phyloP scores from a whole-genome alignment of 1,140 invertebrate genomes.

The Linepithema humile region DNA sequence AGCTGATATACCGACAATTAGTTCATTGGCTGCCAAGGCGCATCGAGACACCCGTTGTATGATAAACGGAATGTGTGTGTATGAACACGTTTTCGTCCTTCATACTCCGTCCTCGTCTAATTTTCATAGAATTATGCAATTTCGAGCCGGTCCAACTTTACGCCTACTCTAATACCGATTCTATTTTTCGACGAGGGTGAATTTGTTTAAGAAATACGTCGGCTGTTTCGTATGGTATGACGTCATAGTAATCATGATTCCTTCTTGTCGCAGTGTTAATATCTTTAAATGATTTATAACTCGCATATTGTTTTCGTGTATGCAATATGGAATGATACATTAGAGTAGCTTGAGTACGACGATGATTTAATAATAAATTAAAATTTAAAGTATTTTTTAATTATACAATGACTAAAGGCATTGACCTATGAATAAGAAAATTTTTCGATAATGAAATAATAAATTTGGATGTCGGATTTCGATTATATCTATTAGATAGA shows the following conservation, averaged over 20 bases:
- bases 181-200: conserved; percentile 56
- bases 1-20: conserved; percentile 80
- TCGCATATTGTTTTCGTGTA: background rate
- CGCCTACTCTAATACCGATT: conserved; percentile 26
- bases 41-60: conserved; percentile 50
- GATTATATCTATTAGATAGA: too few species aligned
- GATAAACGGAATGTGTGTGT: conserved; percentile 8
- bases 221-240: background rate
- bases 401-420: background rate
- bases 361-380: too few species aligned
- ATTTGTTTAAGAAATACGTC: conserved; percentile 38
- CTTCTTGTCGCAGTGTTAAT: background rate
- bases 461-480: too few species aligned
- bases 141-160: conserved; percentile 41
- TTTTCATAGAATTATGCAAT: conserved; percentile 67
- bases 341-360: too few species aligned
- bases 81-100: conserved; percentile 27
- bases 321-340: background rate
- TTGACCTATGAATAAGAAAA: background rate
- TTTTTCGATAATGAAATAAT: background rate
- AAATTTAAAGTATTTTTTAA: background rate
- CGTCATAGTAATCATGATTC: background rate
- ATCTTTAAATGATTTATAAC: background rate
- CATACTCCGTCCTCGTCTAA: conserved; percentile 18
- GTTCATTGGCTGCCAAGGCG: conserved; percentile 77